phyloP scores from a whole-genome alignment of 2,888 invertebrate genomes.

The Ennomos fuscantarius region DNA sequence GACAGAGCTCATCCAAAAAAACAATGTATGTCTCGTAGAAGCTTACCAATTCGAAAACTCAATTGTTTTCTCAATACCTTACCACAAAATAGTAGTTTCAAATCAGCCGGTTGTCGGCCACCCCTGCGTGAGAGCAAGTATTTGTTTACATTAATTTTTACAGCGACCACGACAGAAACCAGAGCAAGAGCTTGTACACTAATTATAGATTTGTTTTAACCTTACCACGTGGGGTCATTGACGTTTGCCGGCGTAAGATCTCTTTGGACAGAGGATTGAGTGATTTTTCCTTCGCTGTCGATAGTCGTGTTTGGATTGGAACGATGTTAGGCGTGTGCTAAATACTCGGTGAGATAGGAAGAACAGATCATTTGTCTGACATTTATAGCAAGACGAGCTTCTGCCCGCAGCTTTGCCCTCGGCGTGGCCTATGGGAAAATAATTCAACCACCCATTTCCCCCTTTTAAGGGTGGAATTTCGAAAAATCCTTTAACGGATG shows the following conservation, averaged over 20 bases:
- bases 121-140: constrained; percentile 76
- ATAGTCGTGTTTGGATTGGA: constrained; percentile 27
- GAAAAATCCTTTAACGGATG: too few relatives aligned
- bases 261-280: constrained; percentile 38
- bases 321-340: constrained; percentile 25
- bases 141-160: constrained; percentile 83
- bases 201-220: constrained; percentile 76
- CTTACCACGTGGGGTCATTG: constrained; percentile 79
- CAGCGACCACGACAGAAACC: constrained; percentile 82
- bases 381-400: neutral
- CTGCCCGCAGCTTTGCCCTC: too few relatives aligned
- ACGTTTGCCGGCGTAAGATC: constrained; percentile 49
- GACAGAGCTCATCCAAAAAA: constrained; percentile 61
- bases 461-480: too few relatives aligned
- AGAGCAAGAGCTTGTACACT: constrained; percentile 71
- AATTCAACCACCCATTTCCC: too few relatives aligned
- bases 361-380: constrained; percentile 18
- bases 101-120: constrained; percentile 58
- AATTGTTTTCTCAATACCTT: constrained; percentile 18
- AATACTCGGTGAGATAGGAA: constrained; percentile 22
- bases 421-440: too few relatives aligned
- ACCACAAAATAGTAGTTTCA: constrained; percentile 43
- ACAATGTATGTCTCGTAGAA: constrained; percentile 39
- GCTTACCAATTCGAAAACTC: constrained; percentile 43
- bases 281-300: constrained; percentile 40